Evolutionary conservation across 2,113 vertebrate species (phyloP).

Genomic region (Nerophis lumbriciformis): DNA sequence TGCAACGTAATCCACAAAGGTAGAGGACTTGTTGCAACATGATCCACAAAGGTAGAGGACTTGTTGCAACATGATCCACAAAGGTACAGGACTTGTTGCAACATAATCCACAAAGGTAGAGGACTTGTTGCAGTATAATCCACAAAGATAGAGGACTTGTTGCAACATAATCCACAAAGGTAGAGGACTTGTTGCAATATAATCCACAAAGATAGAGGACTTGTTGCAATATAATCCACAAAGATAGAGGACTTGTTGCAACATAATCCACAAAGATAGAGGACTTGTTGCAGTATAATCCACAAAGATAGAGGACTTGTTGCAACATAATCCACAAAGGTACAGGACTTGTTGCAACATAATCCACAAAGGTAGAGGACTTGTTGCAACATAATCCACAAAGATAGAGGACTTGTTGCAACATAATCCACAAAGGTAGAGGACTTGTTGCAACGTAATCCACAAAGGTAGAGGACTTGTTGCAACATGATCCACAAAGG

Average conservation of each 20-base stretch:
- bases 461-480: background rate
- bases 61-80: background rate
- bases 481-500: background rate
- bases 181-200: background rate
- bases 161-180: background rate
- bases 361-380: no score
- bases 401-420: background rate
- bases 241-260: no score
- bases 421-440: background rate
- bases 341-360: background rate
- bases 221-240: background rate
- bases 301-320: background rate
- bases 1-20: background rate
- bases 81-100: background rate
- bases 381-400: no score
- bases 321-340: background rate
- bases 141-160: no score
- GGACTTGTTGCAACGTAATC: no score
- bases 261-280: background rate
- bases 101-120: background rate
- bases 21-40: no score
- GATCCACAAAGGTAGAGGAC: background rate
- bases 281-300: background rate
- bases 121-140: background rate
- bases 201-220: background rate